Evolutionary conservation across 2,113 vertebrate genomes (phyloP).

Genomic region (Mustelus asterias): DNA sequence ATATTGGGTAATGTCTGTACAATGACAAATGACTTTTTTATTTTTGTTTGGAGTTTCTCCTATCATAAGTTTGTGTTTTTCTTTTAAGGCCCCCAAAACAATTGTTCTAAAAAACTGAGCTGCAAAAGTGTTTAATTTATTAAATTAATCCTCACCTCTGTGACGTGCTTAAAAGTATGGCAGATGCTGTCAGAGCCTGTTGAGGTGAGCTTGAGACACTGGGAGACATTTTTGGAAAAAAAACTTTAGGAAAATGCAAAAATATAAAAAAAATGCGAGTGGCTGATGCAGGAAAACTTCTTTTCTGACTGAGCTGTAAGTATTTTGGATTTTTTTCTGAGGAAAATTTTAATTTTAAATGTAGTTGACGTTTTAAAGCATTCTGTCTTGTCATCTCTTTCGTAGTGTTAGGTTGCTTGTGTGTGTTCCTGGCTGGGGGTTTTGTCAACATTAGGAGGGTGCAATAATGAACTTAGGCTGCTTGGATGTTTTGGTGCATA

Average conservation of each 20-base stretch:
- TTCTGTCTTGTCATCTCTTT: constrained; percentile 18
- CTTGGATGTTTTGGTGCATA: background rate
- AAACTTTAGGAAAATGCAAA: constrained; percentile 37
- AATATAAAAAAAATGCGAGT: constrained; percentile 27
- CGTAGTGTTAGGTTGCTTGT: background rate
- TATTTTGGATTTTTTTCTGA: constrained; percentile 37
- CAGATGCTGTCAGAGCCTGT: constrained; percentile 89
- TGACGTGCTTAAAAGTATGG: constrained; percentile 92
- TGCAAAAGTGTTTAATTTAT: constrained; percentile 94
- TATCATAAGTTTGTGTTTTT: constrained; percentile 88
- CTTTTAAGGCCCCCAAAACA: constrained; percentile 81
- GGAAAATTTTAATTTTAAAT: constrained; percentile 33
- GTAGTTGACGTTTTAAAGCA: constrained; percentile 14
- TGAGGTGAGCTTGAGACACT: constrained; percentile 80
- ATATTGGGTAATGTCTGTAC: constrained; percentile 72
- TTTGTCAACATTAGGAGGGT: background rate
- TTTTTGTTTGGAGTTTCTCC: constrained; percentile 80
- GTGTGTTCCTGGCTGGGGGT: background rate
- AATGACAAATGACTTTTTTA: constrained; percentile 54
- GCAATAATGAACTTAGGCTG: background rate
- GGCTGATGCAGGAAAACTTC: constrained; percentile 30
- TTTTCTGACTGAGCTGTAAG: constrained; percentile 37
- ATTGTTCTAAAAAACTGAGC: constrained; percentile 78
- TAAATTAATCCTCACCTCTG: constrained; percentile 85
- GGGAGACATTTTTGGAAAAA: constrained; percentile 36